Evolutionary conservation across 2,797 vertebrate genomes (phyloP).

Genomic region (Dromococcyx pavoninus): DNA sequence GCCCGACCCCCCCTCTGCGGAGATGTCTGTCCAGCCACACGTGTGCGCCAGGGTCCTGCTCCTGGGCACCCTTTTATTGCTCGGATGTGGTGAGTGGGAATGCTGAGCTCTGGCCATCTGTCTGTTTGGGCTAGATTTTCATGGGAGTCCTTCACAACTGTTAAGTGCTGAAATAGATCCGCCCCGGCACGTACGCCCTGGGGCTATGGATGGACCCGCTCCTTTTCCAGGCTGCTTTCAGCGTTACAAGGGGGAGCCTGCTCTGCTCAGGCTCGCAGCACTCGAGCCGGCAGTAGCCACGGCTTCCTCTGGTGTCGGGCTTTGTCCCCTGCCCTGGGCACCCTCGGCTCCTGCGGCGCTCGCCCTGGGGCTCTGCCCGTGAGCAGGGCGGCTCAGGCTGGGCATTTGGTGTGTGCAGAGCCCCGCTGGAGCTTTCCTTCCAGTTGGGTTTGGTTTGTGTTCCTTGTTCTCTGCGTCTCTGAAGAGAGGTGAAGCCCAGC

Average conservation of each 20-base stretch:
- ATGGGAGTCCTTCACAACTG: background rate
- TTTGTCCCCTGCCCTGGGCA: accelerated
- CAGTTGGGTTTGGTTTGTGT: accelerated
- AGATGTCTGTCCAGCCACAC: background rate
- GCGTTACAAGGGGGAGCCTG: background rate
- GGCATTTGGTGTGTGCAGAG: accelerated
- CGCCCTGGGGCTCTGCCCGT: accelerated
- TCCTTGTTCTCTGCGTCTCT: background rate
- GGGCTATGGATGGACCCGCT: background rate
- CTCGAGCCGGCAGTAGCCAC: accelerated
- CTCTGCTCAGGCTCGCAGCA: background rate
- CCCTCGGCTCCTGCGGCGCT: accelerated
- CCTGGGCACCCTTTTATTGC: background rate
- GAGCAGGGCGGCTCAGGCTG: accelerated
- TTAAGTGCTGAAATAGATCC: background rate
- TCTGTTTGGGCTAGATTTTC: background rate
- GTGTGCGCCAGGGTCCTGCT: background rate
- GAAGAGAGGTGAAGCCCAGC: background rate
- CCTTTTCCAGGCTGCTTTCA: accelerated
- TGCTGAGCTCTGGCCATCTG: background rate
- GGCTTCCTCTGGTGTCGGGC: accelerated
- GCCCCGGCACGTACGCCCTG: accelerated
- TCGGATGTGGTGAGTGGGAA: background rate
- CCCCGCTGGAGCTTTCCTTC: background rate
- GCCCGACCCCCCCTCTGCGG: background rate